Conservation (phyloP, 1,140 invertebrate species). For the silkworm (Bombyx mori) region DNA sequence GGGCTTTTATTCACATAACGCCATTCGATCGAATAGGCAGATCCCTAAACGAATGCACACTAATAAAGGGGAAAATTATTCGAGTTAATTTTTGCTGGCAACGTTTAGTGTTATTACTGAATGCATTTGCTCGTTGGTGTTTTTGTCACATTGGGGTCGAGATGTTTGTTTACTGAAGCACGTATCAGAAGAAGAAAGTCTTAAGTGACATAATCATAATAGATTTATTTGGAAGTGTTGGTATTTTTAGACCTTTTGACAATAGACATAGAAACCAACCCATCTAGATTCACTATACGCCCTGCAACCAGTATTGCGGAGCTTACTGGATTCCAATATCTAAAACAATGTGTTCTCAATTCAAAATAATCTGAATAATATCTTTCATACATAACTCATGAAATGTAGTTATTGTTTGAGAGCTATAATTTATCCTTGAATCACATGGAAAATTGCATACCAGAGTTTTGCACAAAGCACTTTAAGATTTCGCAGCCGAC, state of each 20-base stretch:
- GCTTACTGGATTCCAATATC: too few relatives aligned
- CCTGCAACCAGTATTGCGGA: too few relatives aligned
- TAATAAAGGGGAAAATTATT: slow-evolving; percentile 31
- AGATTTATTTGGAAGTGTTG: too few relatives aligned
- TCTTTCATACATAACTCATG: too few relatives aligned
- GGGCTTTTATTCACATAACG: slow-evolving; percentile 23
- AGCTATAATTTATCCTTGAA: background rate
- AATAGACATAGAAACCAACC: too few relatives aligned
- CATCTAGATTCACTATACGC: too few relatives aligned
- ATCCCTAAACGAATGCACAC: slow-evolving; percentile 25
- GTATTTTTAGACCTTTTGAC: too few relatives aligned
- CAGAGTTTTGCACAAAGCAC: slow-evolving; percentile 41
- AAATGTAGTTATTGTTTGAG: too few relatives aligned
- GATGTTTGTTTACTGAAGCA: background rate
- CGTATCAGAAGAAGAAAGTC: background rate
- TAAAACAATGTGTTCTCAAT: too few relatives aligned
- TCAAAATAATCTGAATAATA: too few relatives aligned
- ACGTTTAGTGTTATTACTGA: slow-evolving; percentile 26
- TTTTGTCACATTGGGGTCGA: slow-evolving; percentile 4
- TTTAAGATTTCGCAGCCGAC: slow-evolving; percentile 25
- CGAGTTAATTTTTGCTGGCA: slow-evolving; percentile 39
- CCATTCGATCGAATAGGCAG: slow-evolving; percentile 27
- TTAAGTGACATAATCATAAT: background rate
- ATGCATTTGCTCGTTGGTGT: slow-evolving; percentile 31
- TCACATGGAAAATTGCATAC: background rate